A percentile compares a stretch with the other conserved stretches of the same genome.
These are phyloP conservation scores for Parus major DNA, from an alignment of 2,113 vertebrate species.

Conservation along the genomic window DNA sequence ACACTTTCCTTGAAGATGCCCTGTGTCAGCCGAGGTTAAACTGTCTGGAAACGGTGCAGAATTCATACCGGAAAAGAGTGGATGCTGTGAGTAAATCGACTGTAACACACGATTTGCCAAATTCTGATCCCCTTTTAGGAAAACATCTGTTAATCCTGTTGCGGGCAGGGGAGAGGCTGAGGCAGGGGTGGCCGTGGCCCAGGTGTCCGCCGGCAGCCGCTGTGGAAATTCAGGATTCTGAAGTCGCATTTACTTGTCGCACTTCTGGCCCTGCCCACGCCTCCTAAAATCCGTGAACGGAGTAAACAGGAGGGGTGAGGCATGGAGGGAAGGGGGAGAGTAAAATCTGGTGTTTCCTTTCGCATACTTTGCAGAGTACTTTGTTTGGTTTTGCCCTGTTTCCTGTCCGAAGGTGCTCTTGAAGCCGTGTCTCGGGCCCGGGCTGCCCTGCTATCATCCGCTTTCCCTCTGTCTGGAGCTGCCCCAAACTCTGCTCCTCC, in stretches of 20 bases:
- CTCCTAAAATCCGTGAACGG: not conserved
- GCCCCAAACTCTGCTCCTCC: too few relatives aligned
- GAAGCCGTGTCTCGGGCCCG: fast-evolving
- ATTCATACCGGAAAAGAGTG: not conserved
- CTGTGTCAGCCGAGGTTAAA: conserved; percentile 10
- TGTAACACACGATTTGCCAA: conserved; percentile 53
- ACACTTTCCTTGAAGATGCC: conserved; percentile 9
- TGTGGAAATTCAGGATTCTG: not conserved
- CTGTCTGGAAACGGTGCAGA: not conserved
- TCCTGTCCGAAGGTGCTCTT: fast-evolving
- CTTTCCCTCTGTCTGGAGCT: too few relatives aligned
- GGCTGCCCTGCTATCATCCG: not conserved
- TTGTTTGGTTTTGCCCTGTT: not conserved
- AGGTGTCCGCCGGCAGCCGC: not conserved
- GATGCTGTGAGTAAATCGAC: conserved; percentile 49
- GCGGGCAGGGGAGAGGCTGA: not conserved
- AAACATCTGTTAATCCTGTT: conserved; percentile 57
- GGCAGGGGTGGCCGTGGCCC: fast-evolving
- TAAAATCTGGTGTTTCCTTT: not conserved
- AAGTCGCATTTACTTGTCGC: not conserved
- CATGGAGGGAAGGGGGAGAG: not conserved
- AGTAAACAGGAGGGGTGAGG: not conserved
- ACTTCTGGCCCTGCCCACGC: fast-evolving
- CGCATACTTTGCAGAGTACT: not conserved
- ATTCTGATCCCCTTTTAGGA: conserved; percentile 53